Evolutionary conservation across 2,888 invertebrate species (phyloP), one percentile per base, ranked within the genome.

Genomic region (Caenorhabditis sp.): DNA sequence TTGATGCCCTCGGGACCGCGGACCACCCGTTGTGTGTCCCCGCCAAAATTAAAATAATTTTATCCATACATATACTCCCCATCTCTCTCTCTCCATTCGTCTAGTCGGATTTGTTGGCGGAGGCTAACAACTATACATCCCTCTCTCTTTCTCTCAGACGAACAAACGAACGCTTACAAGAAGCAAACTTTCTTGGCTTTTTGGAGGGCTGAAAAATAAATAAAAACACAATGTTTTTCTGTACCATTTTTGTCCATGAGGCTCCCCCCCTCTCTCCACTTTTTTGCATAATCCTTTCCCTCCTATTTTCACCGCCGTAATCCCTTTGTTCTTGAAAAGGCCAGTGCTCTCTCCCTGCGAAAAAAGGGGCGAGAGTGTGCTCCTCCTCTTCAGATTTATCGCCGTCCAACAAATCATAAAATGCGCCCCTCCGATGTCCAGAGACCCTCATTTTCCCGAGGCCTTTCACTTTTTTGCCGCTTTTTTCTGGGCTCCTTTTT

Each of bases 361-460:
- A 6, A 47, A n/a, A 31, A 61, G 12, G 22, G 24, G 56, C 14
- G 14, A 16, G 16, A 19, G n/a, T 14, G 49, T 54, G 49, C 51
- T 59, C 77, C 47, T 49, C 70, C 44, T 63, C 69, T 72, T 72
- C 72, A 79, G 70, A 70, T 79, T 72, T 79, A 70, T 79, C 79
- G 70, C 79, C 59, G 63, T 64, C 79, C 72, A 72, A 70, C 79
- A 72, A 79, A 70, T 79, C 70, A 76, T 76, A 76, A 76, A 76
- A 76, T 63, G 73, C 24, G 72, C 38, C 44, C 51, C 41, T 41
- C 63, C 61, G 38, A 2, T 12, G 10, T 12, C 38, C 38, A 12
- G 12, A 38, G 70, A 12, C 59, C 16, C 44, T 16, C 64, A 24
- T 79, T 72, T 72, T 64, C 41, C 47, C 68, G n/a, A n/a, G 59